Evolutionary conservation across 35 echinoderm and acorn worm genomes (phyloP), one percentile per base, ranked within the genome.

Genomic region (Stichopus chloronotus): DNA sequence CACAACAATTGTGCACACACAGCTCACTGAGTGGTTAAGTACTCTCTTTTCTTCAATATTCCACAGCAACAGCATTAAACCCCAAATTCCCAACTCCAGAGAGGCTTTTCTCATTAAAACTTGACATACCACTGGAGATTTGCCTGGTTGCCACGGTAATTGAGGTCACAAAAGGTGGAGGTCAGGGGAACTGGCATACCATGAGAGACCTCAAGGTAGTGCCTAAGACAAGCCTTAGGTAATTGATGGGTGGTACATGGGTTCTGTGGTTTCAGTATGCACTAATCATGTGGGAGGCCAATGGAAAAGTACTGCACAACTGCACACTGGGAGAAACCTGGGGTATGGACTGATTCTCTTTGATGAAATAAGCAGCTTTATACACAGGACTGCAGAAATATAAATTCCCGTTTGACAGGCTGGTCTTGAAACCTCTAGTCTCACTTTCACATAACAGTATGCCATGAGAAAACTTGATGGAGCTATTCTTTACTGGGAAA

Each of bases 91-190:
- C 55, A 58, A 56, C 55, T 20, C 55, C 16, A 58, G 57, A 85
- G 22, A 85, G 82, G 57, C 55, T 85, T 85, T 85, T 56, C 58
- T 56, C 56, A 58, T 85, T 58, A 85, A 85, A 85, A 85, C 54
- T 85, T 85, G 82, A 58, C 82, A 85, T 85, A 85, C 82, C 82
- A 85, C 56, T 22, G 82, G 55, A 85, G 82, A 85, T 89, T 89
- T 89, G 87, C 61, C 61, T 61, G 65, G 87, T 89, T 89, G 25
- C 87, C 87, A 89, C 59, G 87, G 87, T 74, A 89, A 89, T 89
- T 89, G 87, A 74, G 87, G 87, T 89, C 61, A 89, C 87, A 89
- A 74, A 71, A 89, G 87, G 87, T 89, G 87, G 87, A 89, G 87
- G 87, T 89, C 87, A 89, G n/a, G 25, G 87, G 87, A 71, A 71